A percentile compares a stretch with the other conserved stretches of the same genome.
Evolutionary conservation across 1,140 invertebrate genomes (phyloP).

Genomic region (Aphelinus atriplicis): DNA sequence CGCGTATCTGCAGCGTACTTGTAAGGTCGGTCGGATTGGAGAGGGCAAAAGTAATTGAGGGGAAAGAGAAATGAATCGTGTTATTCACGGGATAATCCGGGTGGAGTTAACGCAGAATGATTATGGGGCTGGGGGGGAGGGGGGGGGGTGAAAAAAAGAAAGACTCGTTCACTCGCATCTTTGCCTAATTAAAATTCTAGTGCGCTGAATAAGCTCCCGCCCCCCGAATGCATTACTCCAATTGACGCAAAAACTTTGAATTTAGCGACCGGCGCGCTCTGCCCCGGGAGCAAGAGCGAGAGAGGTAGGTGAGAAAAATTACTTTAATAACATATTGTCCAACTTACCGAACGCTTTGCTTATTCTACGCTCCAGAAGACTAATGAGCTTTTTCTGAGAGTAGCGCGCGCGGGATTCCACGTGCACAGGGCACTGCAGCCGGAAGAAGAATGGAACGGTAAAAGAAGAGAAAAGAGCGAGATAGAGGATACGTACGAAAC

Average conservation of each 20-base stretch:
- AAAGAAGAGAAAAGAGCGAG: too few relatives aligned
- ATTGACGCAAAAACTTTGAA: conserved; percentile 26
- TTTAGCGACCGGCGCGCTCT: not conserved
- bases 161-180: not conserved
- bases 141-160: not conserved
- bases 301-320: conserved; percentile 8
- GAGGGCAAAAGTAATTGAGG: too few relatives aligned
- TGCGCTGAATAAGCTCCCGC: not conserved
- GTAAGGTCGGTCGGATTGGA: too few relatives aligned
- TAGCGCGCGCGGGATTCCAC: not conserved
- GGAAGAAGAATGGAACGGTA: too few relatives aligned
- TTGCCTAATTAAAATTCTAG: not conserved
- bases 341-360: conserved; percentile 29
- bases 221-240: conserved; percentile 8
- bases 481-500: too few relatives aligned
- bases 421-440: too few relatives aligned
- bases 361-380: conserved; percentile 13
- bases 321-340: conserved; percentile 31
- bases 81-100: too few relatives aligned
- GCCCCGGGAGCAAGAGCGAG: not conserved
- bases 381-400: conserved; percentile 18
- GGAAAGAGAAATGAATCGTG: too few relatives aligned
- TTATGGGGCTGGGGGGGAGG: not conserved
- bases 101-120: too few relatives aligned
- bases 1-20: too few relatives aligned